These are phyloP conservation scores for Cantharis rufa DNA, from an alignment of 2,888 invertebrate species.

Conservation along the genomic window DNA sequence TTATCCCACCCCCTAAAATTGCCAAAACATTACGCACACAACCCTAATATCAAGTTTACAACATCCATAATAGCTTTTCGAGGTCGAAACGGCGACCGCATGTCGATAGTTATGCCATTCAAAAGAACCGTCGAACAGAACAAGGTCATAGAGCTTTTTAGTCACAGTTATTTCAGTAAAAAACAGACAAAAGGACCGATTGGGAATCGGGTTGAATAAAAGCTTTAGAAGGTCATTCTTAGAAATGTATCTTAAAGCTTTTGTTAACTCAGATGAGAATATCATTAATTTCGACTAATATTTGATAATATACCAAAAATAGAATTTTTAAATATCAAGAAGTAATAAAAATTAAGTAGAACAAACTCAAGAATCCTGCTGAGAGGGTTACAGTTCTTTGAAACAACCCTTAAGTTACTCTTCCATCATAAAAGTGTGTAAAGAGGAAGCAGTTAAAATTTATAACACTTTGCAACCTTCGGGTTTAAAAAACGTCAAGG, in stretches of 20 bases:
- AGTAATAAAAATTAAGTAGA: not conserved
- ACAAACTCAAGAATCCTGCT: not conserved
- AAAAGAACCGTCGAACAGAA: constrained; percentile 31
- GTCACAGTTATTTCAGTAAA: constrained; percentile 16
- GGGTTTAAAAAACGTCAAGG: constrained; percentile 4
- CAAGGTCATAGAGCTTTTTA: constrained; percentile 44
- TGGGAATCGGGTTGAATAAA: constrained; percentile 3
- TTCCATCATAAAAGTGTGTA: not conserved
- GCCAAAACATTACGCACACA: constrained; percentile 48
- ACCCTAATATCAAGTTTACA: constrained; percentile 48
- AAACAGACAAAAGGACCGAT: constrained; percentile 18
- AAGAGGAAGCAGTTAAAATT: constrained; percentile 16
- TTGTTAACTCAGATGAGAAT: not conserved
- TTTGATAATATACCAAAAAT: not conserved
- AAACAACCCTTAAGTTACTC: not conserved
- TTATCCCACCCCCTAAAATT: constrained; percentile 41
- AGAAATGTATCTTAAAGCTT: not conserved
- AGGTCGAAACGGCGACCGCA: constrained; percentile 45
- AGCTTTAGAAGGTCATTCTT: constrained; percentile 3
- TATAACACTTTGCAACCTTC: constrained; percentile 24
- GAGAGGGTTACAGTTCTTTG: constrained; percentile 14
- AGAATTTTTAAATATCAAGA: not conserved
- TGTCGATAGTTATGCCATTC: constrained; percentile 36
- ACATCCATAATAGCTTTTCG: constrained; percentile 43
- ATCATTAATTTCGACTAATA: not conserved